These are phyloP conservation scores for Scomberomorus guttatus DNA, from an alignment of 2,797 vertebrate species.

Conservation along the genomic window DNA sequence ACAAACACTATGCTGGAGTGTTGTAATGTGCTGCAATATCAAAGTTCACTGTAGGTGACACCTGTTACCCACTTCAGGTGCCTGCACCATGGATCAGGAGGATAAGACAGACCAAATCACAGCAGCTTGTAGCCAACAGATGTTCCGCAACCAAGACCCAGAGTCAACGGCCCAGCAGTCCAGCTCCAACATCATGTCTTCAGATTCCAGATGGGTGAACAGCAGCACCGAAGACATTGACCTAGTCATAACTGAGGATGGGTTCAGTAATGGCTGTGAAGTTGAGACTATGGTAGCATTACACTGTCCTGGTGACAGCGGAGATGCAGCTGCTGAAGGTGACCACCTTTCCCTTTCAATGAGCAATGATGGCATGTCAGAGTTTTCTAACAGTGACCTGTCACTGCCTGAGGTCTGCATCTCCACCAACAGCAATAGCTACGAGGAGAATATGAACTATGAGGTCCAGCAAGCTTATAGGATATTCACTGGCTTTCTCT, in stretches of 20 bases:
- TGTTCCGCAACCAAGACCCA: constrained; percentile 51
- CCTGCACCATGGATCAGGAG: constrained; percentile 59
- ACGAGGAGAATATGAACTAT: constrained; percentile 86
- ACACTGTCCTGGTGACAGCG: constrained; percentile 48
- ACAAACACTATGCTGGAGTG: neutral
- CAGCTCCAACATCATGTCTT: constrained; percentile 48
- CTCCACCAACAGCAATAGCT: constrained; percentile 71
- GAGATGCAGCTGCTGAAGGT: constrained; percentile 37
- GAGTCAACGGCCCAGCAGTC: constrained; percentile 30
- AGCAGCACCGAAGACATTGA: constrained; percentile 50
- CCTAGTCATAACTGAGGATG: constrained; percentile 45
- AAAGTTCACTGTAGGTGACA: constrained; percentile 51
- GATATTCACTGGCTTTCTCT: constrained; percentile 93
- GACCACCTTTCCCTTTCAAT: constrained; percentile 55
- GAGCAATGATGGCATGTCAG: constrained; percentile 69
- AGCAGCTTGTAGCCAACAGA: constrained; percentile 43
- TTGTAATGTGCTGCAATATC: constrained; percentile 43
- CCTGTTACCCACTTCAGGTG: constrained; percentile 58
- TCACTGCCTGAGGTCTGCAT: constrained; percentile 81
- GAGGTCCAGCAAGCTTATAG: constrained; percentile 93
- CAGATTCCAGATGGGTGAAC: constrained; percentile 60
- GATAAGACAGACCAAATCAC: constrained; percentile 63
- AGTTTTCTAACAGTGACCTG: constrained; percentile 78
- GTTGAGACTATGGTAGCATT: constrained; percentile 59
- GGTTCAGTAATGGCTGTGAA: constrained; percentile 73